Conservation (phyloP, 2,888 invertebrate species). For the Eupithecia subumbrata region DNA sequence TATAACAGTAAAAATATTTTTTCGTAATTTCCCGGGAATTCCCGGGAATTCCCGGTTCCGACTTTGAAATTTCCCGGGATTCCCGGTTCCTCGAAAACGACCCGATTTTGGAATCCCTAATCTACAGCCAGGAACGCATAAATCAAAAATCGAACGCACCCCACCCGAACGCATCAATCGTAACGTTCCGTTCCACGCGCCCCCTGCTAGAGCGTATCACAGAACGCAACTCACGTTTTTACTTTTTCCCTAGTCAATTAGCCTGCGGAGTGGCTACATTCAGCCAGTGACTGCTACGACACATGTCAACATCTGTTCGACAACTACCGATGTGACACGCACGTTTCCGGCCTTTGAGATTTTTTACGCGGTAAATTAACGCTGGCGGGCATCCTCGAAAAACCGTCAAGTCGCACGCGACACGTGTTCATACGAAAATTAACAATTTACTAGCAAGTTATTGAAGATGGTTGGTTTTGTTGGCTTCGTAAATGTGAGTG, state of each 20-base stretch:
- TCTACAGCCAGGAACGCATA: slow-evolving; percentile 48
- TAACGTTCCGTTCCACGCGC: slow-evolving; percentile 52
- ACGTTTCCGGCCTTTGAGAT: slow-evolving; percentile 73
- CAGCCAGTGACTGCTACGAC: slow-evolving; percentile 57
- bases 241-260: slow-evolving; percentile 77
- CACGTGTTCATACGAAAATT: slow-evolving; percentile 55
- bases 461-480: slow-evolving; percentile 6
- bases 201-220: slow-evolving; percentile 45
- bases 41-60: too few species aligned
- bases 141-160: slow-evolving; percentile 56
- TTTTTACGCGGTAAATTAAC: slow-evolving; percentile 73
- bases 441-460: slow-evolving; percentile 37
- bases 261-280: slow-evolving; percentile 62
- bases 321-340: slow-evolving; percentile 71
- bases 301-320: slow-evolving; percentile 82
- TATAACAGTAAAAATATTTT: too few species aligned
- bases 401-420: slow-evolving; percentile 54
- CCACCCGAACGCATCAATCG: slow-evolving; percentile 55
- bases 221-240: slow-evolving; percentile 61
- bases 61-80: too few species aligned
- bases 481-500: slow-evolving; percentile 9
- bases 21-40: too few species aligned
- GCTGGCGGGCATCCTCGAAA: slow-evolving; percentile 63
- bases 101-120: too few species aligned
- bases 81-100: too few species aligned